Base-by-base conservation (phyloP, 2,888 invertebrate species). In the Leptura quadrifasciata region DNA sequence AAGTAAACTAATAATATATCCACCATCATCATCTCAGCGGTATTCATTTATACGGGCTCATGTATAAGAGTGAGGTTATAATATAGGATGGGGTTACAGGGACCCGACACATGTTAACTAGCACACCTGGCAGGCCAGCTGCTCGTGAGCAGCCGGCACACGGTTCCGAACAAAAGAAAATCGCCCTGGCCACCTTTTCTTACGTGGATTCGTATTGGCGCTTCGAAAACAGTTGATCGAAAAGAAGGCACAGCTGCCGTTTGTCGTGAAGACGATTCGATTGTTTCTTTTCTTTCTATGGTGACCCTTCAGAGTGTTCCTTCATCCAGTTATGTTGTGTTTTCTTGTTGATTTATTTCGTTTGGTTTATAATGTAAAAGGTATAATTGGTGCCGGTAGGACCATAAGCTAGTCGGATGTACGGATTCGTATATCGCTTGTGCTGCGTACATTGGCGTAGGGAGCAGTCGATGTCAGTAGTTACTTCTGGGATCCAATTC, bases 71-170 rank as follows among this genome's bases (percentile, higher is more conserved):
- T 60, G 55, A 55, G 57, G 21, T 18, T 57, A 68, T 35, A 60
- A 67, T 60, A 58, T 58, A 55, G 63, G 76, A 76, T 76, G 76
- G 76, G 76, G 79, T 76, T 79, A 69, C 68, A 68, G 79, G 74
- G 55, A 77, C 75, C 75, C 74, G 80, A 80, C 80, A 81, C 81
- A 82, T 80, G 82, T 82, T 78, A 73, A 63, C 63, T 72, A 82
- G 84, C 84, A 87, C 88, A 88, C 88, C 88, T 88, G 88, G 88
- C 86, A 81, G 84, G 84, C 84, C 88, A 88, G 87, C 88, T 88
- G 88, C 82, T 82, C 82, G 83, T 84, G 85, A 80, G 80, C 82
- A 84, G 84, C 84, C 84, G 84, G 85, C 85, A 83, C 84, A 84
- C 84, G 84, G 84, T 82, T 70, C 83, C 82, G 82, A 85, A 87